phyloP scores from a whole-genome alignment of 2,888 invertebrate genomes.

The Neoaliturus tenellus region DNA sequence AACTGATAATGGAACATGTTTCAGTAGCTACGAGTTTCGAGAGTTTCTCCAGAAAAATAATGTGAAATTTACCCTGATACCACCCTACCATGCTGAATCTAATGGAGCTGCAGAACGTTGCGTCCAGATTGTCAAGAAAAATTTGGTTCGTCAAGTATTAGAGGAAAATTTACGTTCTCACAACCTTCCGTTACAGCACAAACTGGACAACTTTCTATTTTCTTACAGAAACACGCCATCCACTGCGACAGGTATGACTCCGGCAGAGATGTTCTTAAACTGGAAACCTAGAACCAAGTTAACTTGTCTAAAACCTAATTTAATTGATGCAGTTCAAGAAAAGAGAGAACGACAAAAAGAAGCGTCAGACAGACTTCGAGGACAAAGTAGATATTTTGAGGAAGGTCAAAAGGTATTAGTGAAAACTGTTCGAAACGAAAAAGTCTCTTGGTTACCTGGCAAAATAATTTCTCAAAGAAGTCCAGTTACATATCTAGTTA shows the following conservation, averaged over 20 bases:
- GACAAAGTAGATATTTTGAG: too few relatives aligned
- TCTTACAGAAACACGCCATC: background rate
- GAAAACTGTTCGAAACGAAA: too few relatives aligned
- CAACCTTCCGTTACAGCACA: background rate
- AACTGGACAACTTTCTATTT: background rate
- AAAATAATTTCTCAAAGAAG: too few relatives aligned
- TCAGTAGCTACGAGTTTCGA: background rate
- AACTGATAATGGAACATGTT: background rate
- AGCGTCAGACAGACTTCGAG: too few relatives aligned
- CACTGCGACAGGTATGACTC: background rate
- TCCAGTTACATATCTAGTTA: too few relatives aligned
- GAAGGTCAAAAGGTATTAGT: too few relatives aligned
- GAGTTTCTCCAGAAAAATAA: background rate
- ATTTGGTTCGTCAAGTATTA: background rate
- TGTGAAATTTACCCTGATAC: background rate
- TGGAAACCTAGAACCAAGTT: background rate
- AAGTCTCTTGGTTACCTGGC: too few relatives aligned
- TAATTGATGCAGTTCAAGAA: too few relatives aligned
- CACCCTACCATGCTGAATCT: background rate
- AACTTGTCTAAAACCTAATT: background rate
- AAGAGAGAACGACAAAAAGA: too few relatives aligned
- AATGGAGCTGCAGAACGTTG: background rate
- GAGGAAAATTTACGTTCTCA: background rate
- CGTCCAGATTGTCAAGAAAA: background rate
- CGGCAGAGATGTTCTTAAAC: background rate